Evolutionary conservation across 2,113 vertebrate genomes (phyloP), one percentile per base, ranked within the genome.

Genomic region (Odontesthes bonariensis): DNA sequence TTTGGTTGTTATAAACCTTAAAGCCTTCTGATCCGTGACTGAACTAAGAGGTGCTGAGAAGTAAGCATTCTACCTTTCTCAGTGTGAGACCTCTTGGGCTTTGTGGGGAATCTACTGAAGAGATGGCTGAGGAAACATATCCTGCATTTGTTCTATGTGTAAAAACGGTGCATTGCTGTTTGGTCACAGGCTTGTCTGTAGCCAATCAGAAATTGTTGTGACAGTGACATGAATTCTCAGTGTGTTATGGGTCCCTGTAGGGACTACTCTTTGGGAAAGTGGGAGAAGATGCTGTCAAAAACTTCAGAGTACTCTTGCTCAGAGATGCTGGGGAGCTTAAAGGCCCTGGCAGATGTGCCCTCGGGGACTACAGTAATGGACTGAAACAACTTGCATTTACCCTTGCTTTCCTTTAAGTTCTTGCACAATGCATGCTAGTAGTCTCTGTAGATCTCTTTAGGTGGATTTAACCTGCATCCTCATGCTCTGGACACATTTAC

Each of bases 221-320:
- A 88, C 86, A 80, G 79, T 77, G 57, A 86, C 74, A 81, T 46
- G 22, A 38, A 52, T 60, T 84, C 63, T 68, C 27, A 55, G 64
- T 77, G 77, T 61, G 57, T 75, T 65, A 59, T 13, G 60, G 62
- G 61, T 80, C 69, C 74, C 81, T 47, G 55, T 35, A 61, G 85
- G 76, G 81, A 83, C 55, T 16, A 56, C 54, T 51, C 72, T 73
- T 42, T 23, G 31, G 38, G 51, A 73, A 68, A 46, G 32, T 23
- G 32, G 23, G 42, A 73, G 55, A 74, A n/a, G 57, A 46, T 12
- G 42, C 56, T 67, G 74, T 83, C 59, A 79, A 31, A 75, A 66
- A 38, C 69, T 57, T 76, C 7, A 70, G 64, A 69, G 60, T 27
- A 44, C 67, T 76, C 47, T 38, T 64, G 44, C 57, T 71, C 68